Evolutionary conservation across 2,113 vertebrate species (phyloP), one percentile per base, ranked within the genome.

Genomic region (Drymodes brunneopygia): DNA sequence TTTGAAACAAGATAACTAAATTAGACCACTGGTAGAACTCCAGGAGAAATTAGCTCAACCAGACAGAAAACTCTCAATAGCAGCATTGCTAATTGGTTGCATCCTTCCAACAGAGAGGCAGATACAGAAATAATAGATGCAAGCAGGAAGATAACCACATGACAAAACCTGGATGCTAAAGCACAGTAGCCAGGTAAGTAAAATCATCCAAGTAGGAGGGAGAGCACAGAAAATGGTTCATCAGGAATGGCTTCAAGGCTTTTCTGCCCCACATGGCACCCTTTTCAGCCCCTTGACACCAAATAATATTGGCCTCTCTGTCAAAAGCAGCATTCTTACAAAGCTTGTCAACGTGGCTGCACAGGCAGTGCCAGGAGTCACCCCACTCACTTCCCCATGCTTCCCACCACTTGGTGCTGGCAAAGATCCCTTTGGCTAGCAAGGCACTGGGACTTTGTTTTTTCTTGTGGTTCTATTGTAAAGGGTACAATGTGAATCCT

Each of bases 391-490:
- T 88, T 95, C 81, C 88, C 94, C 92, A 81, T 80, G 82, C 21
- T 42, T 85, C 70, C 89, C 85, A 95, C 86, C 84, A 96, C 97
- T 95, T 86, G 90, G 82, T 86, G 81, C 62, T 94, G 74, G 88
- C 94, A 97, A 92, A 95, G 44, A 79, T 70, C 75, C 88, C 53
- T 94, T 91, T 74, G 84, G 88, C 82, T 81, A 92, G 48, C 92
- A 94, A 93, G 67, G 79, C 78, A 70, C 58, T 58, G 38, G 64
- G 90, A 91, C 87, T 93, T 90, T 62, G 86, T 94, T 91, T 94
- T 92, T 88, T 62, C 92, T 97, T 83, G 88, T 85, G 86, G 90
- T 71, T 93, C 95, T 95, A 88, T 94, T 81, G 91, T 89, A 88
- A 94, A 88, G 88, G 72, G 70, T 84, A 94, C 92, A 93, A 86